Evolutionary conservation across 1,140 invertebrate genomes (phyloP), one percentile per base, ranked within the genome.

Genomic region (Danaus melanippus): DNA sequence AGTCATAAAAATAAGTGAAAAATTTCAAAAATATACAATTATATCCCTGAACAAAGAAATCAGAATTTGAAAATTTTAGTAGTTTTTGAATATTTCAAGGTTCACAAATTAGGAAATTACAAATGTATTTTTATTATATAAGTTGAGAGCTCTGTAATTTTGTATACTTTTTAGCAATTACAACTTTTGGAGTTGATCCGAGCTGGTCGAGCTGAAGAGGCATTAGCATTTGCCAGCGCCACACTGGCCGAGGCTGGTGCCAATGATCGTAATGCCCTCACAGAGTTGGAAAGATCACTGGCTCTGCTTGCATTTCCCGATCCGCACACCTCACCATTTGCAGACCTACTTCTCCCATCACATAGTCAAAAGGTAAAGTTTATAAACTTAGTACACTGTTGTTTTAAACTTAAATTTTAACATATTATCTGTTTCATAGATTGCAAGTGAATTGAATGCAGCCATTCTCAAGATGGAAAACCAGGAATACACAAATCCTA

Each of bases 251-350:
- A 99, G 86, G 92, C 96, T 42, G 97, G 96, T 6, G 96, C 97
- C 71, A 93, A 94, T 46, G 94, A 97, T 84, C 92, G 94, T 17
- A 91, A 91, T 52, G 92, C 93, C 17, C 81, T 95, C 2, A 89
- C 89, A 12, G 94, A 95, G 86, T 72, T 95, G 15, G 94, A 96
- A 71, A 87, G 97, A 60, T 99, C 98, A 0, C 86, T 99, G 42
- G 97, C 98, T 0, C 86, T 99, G 10, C 85, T 99, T 9, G 98
- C 98, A 8, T 99, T 99, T 86, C 97, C 99, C 57, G 96, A 99
- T 71, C 98, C 98, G 0, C 92, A 95, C 65, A 92, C 92, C 50
- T 98, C 96, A 60, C 98, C 98, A 0, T 99, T 98, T 88, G 94
- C 96, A 43, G 97, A 99, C 84, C 88, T 99, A 10, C 87, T 99